A percentile compares a stretch with the other conserved stretches of the same genome.
Evolutionary conservation across 2,797 vertebrate species (phyloP).

Genomic region (Leptodactylus fallax): DNA sequence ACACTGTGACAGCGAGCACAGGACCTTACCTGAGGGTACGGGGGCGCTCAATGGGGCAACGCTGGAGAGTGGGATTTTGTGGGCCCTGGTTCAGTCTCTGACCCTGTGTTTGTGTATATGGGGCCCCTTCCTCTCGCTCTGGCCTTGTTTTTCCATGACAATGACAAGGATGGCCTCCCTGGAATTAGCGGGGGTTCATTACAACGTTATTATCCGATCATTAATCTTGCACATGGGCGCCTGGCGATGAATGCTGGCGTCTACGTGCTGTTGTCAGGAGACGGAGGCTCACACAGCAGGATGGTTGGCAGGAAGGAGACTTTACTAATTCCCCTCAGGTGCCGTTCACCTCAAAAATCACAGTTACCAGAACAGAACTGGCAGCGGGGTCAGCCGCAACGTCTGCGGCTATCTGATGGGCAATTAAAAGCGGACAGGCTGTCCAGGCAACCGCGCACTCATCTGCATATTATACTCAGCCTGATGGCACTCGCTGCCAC

Average conservation of each 20-base stretch:
- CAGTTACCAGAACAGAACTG: background rate
- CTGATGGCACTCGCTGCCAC: too few relatives aligned
- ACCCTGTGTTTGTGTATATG: too few relatives aligned
- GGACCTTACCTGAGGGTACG: too few relatives aligned
- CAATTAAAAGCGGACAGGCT: background rate
- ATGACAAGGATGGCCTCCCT: too few relatives aligned
- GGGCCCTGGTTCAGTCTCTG: too few relatives aligned
- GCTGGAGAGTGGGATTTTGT: too few relatives aligned
- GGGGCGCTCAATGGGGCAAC: too few relatives aligned
- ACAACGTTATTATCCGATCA: constrained; percentile 46
- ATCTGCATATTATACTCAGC: background rate
- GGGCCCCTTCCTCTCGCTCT: too few relatives aligned
- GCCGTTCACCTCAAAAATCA: background rate
- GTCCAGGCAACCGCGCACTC: background rate
- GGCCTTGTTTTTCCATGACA: too few relatives aligned
- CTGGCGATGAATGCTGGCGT: too few relatives aligned
- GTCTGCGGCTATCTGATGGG: background rate
- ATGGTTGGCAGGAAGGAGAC: background rate
- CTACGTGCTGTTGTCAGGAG: constrained; percentile 40
- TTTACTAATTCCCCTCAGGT: background rate
- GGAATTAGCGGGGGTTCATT: constrained; percentile 16
- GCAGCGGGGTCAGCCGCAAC: background rate
- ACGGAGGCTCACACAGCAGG: background rate
- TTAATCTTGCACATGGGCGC: too few relatives aligned
- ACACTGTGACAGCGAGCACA: too few relatives aligned